Evolutionary conservation across 1,140 invertebrate species (phyloP).

Genomic region (Adoxophyes honmai): DNA sequence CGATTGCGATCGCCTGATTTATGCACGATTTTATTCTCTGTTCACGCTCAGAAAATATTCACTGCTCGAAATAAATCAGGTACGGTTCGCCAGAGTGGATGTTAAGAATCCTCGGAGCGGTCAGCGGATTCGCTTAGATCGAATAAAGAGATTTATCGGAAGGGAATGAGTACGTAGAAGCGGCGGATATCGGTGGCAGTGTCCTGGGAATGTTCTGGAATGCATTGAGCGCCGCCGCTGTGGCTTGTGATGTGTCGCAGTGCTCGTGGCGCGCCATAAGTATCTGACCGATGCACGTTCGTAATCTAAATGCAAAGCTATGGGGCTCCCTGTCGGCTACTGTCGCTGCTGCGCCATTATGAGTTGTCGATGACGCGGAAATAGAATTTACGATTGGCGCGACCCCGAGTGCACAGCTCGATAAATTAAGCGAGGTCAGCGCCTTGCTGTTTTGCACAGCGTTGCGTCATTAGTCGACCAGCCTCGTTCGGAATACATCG

Average conservation of each 20-base stretch:
- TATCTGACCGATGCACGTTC: constrained; percentile 25
- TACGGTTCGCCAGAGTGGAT: constrained; percentile 34
- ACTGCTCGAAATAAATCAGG: constrained; percentile 39
- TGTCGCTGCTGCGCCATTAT: constrained; percentile 28
- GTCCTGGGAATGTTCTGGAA: constrained; percentile 36
- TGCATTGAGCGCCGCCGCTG: constrained; percentile 30
- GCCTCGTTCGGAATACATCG: constrained; percentile 48
- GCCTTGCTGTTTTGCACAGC: constrained; percentile 25
- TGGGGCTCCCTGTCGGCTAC: constrained; percentile 18
- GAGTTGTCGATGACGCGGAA: constrained; percentile 59
- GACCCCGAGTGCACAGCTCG: constrained; percentile 34
- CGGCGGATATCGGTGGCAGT: constrained; percentile 19
- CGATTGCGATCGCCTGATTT: constrained; percentile 42
- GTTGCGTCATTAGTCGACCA: constrained; percentile 52
- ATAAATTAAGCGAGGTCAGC: constrained; percentile 56
- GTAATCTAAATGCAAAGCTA: constrained; percentile 48
- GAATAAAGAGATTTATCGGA: constrained; percentile 38
- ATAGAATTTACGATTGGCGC: constrained; percentile 56
- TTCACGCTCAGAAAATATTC: constrained; percentile 33
- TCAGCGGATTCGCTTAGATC: constrained; percentile 27
- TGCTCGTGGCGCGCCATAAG: constrained; percentile 37
- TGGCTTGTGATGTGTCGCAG: constrained; percentile 37
- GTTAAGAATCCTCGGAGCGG: constrained; percentile 36
- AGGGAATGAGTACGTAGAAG: constrained; percentile 28
- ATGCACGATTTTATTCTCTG: constrained; percentile 27